Evolutionary conservation across 2,113 vertebrate species (phyloP).

Genomic region (Xerus inauris): DNA sequence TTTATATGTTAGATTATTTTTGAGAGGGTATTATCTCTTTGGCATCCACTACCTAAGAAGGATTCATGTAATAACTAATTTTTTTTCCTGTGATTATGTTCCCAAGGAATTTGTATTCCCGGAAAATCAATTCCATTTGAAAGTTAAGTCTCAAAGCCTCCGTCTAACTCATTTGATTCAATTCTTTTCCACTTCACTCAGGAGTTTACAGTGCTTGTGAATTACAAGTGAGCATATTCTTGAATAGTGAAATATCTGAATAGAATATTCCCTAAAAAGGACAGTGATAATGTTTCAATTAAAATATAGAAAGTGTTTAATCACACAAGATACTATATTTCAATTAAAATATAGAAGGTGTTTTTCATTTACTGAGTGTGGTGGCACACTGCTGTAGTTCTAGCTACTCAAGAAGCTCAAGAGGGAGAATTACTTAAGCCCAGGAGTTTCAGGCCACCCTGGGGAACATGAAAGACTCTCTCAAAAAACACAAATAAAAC

Average conservation of each 20-base stretch:
- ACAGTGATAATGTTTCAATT: neutral
- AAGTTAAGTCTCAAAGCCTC: constrained; percentile 8
- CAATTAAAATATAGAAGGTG: neutral
- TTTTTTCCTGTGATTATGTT: neutral
- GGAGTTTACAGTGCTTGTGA: neutral
- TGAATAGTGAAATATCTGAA: neutral
- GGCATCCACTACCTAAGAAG: neutral
- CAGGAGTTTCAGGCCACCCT: neutral
- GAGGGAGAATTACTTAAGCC: neutral
- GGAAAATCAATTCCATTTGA: neutral
- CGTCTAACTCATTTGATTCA: neutral
- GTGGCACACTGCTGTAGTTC: no score
- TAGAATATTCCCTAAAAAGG: neutral
- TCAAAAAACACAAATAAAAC: neutral
- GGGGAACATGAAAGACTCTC: neutral
- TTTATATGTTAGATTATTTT: neutral
- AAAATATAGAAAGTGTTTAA: neutral
- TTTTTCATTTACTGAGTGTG: neutral
- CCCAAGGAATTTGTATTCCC: neutral
- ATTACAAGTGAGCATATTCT: neutral
- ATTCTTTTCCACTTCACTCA: neutral
- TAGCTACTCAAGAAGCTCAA: neutral
- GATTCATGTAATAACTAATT: neutral
- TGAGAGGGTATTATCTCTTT: neutral
- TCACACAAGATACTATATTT: neutral